Evolutionary conservation across 2,888 invertebrate genomes (phyloP).

Genomic region (Augiades crinisus): DNA sequence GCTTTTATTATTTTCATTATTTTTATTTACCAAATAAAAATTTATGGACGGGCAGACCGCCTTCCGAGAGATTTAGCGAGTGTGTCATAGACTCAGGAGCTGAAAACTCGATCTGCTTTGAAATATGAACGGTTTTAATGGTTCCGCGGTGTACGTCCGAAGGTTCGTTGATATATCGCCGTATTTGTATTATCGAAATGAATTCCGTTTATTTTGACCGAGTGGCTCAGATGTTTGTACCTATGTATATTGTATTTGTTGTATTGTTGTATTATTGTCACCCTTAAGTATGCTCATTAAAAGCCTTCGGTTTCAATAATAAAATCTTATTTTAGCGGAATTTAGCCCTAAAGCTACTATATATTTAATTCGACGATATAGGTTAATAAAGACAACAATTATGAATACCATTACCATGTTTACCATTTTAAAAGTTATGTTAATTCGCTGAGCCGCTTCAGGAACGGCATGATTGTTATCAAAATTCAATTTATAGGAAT

Average conservation of each 20-base stretch:
- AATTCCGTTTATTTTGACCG: slow-evolving; percentile 22
- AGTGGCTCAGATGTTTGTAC: slow-evolving; percentile 11
- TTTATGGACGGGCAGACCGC: slow-evolving; percentile 72
- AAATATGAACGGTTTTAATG: slow-evolving; percentile 73
- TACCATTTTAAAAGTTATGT: no score
- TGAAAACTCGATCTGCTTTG: slow-evolving; percentile 68
- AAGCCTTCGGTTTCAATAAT: no score
- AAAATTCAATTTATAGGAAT: not conserved
- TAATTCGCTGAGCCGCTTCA: no score
- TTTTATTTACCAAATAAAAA: slow-evolving; percentile 77
- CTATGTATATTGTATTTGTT: not conserved
- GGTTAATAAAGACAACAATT: no score
- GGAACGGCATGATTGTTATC: not conserved
- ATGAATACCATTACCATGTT: no score
- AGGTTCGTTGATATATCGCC: slow-evolving; percentile 59
- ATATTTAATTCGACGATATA: no score
- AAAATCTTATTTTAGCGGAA: no score
- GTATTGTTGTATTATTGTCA: no score
- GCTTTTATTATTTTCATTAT: slow-evolving; percentile 76
- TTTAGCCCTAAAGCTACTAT: no score
- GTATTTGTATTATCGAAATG: slow-evolving; percentile 34
- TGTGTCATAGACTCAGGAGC: slow-evolving; percentile 73
- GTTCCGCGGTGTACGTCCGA: slow-evolving; percentile 55
- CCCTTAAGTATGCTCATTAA: no score
- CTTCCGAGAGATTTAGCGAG: slow-evolving; percentile 78